Evolutionary conservation across 2,113 vertebrate genomes (phyloP).

Genomic region (rat (Rattus norvegicus)): GRCr8 NC_086023.1:131415001-131415500

Average conservation of each 20-base stretch:
- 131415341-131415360: neutral
- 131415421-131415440: too few relatives aligned
- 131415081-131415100: neutral
- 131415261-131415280: neutral
- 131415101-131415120: neutral
- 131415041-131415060: neutral
- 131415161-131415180: neutral
- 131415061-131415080: neutral
- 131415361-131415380: neutral
- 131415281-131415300: slow-evolving; percentile 3
- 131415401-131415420: too few relatives aligned
- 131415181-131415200: neutral
- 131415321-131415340: neutral
- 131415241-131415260: neutral
- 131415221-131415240: slow-evolving; percentile 11
- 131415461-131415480: too few relatives aligned
- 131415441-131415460: too few relatives aligned
- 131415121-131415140: slow-evolving; percentile 22
- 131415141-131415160: slow-evolving; percentile 23
- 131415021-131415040: neutral
- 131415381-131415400: too few relatives aligned
- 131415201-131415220: neutral
- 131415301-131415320: neutral
- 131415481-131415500: too few relatives aligned
- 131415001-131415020: neutral